phyloP scores from a whole-genome alignment of 2,113 vertebrate genomes.

The Lamprologus sp. region DNA sequence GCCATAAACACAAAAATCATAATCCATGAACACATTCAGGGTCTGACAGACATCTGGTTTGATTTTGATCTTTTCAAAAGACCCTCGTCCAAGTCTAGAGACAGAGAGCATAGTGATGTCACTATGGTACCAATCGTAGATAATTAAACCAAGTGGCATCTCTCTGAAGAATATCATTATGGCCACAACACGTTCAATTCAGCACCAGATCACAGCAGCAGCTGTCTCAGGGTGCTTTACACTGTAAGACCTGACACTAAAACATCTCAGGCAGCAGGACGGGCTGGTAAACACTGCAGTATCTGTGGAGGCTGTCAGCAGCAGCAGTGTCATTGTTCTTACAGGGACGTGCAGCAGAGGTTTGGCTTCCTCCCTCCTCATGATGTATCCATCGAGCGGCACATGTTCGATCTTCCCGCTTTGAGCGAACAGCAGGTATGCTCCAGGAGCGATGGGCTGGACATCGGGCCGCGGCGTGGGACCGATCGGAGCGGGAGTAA shows the following conservation, averaged over 20 bases:
- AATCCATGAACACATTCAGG: not conserved
- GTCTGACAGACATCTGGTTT: not conserved
- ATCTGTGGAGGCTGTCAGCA: not conserved
- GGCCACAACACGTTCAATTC: not conserved
- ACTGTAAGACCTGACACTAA: not conserved
- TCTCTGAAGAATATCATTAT: not conserved
- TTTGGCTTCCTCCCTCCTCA: conserved; percentile 77
- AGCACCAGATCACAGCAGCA: not conserved
- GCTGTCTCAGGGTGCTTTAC: not conserved
- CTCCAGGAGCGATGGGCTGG: conserved; percentile 74
- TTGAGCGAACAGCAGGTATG: conserved; percentile 85
- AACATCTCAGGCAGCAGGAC: not conserved
- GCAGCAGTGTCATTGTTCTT: conserved; percentile 24
- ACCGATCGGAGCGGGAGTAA: conserved; percentile 65
- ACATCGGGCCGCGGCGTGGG: conserved; percentile 79
- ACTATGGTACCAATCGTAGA: not conserved
- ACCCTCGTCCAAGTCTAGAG: not conserved
- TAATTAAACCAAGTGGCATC: not conserved
- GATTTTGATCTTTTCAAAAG: not conserved
- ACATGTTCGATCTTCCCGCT: conserved; percentile 87
- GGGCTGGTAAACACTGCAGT: not conserved
- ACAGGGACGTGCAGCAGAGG: conserved; percentile 83
- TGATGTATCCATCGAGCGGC: conserved; percentile 75
- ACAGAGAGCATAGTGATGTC: not conserved
- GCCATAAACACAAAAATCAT: not conserved